Evolutionary conservation across 2,888 invertebrate species (phyloP).

Genomic region (Amblyjoppa proteus): DNA sequence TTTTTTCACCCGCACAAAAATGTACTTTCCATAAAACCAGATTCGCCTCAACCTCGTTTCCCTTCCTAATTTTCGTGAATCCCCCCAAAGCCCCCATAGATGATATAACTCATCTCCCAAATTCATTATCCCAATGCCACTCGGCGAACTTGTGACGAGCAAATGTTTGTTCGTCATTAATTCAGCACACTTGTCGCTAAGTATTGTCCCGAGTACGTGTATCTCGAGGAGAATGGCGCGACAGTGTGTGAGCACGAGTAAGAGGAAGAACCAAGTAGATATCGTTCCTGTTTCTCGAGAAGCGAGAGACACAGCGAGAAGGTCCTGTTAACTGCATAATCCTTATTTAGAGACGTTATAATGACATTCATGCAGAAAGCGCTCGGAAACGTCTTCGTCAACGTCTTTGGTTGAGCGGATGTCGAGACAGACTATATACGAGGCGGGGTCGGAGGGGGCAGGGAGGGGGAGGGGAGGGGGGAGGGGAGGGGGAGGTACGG

Average conservation of each 20-base stretch:
- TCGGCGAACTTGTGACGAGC: constrained; percentile 10
- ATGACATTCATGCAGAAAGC: constrained; percentile 60
- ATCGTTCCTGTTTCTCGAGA: background rate
- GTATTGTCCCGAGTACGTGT: background rate
- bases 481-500: constrained; percentile 30
- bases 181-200: constrained; percentile 13
- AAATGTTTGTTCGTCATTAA: constrained; percentile 24
- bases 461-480: background rate
- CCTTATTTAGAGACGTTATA: constrained; percentile 59
- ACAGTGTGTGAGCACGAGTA: background rate
- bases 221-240: background rate
- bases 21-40: background rate
- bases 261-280: constrained; percentile 1
- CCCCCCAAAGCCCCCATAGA: background rate
- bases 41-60: background rate
- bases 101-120: background rate
- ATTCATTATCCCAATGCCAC: background rate
- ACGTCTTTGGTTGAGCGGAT: constrained; percentile 26
- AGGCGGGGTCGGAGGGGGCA: background rate
- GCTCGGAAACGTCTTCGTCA: constrained; percentile 47
- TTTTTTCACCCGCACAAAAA: no score
- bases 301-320: constrained; percentile 6
- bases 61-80: background rate
- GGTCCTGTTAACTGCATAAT: constrained; percentile 48
- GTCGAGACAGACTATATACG: constrained; percentile 19